A percentile compares a stretch with the other conserved stretches of the same genome.
These are phyloP conservation scores for Microtus obscurus DNA, from an alignment of 2,797 vertebrate genomes.

Conservation along the genomic window DNA sequence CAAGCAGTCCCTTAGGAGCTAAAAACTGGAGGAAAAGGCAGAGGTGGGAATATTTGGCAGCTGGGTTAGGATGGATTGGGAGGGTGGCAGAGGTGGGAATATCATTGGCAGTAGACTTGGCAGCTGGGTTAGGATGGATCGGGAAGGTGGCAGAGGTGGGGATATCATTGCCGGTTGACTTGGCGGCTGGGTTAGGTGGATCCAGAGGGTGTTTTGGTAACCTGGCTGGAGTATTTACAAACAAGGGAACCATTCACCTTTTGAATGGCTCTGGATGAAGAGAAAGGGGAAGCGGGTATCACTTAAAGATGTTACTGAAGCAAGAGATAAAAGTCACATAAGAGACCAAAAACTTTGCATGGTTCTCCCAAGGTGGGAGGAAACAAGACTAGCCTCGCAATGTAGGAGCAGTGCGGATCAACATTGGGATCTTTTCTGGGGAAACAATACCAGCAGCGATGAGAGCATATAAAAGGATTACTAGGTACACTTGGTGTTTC, in stretches of 20 bases:
- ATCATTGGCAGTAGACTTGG: background rate
- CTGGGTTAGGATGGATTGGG: background rate
- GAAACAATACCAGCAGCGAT: background rate
- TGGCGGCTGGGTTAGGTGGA: no score
- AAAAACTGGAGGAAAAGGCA: constrained; percentile 7
- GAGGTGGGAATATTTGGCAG: background rate
- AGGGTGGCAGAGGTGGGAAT: background rate
- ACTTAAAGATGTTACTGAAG: background rate
- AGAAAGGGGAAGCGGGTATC: background rate
- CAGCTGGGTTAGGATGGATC: background rate
- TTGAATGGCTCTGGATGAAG: constrained; percentile 25
- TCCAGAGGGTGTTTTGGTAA: background rate
- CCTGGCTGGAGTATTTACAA: constrained; percentile 25
- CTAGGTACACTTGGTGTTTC: background rate
- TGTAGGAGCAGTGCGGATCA: background rate
- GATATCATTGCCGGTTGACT: no score
- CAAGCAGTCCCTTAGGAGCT: background rate
- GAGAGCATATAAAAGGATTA: background rate
- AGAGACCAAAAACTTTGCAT: background rate
- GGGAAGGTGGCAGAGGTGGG: background rate
- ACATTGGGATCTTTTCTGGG: background rate
- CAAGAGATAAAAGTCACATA: background rate
- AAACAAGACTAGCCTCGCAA: background rate
- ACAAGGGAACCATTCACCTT: background rate
- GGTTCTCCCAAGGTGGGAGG: background rate